A percentile compares a stretch with the other conserved stretches of the same genome.
These are phyloP conservation scores for Misgurnus mizolepis DNA, from an alignment of 2,113 vertebrate genomes.

Conservation along the genomic window DNA sequence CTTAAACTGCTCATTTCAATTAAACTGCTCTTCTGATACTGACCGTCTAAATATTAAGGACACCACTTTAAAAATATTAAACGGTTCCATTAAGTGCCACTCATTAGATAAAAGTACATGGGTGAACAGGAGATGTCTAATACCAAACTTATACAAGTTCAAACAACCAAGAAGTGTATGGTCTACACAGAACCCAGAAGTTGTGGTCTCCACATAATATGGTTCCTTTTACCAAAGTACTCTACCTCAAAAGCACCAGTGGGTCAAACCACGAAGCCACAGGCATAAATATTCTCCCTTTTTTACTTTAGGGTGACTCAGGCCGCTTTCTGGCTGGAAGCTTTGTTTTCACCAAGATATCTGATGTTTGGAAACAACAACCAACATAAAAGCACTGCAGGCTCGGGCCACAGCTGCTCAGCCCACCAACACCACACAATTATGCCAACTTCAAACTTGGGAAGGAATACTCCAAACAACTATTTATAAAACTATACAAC, in stretches of 20 bases:
- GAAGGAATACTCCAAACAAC: conserved; percentile 13
- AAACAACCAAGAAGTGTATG: background rate
- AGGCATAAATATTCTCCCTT: conserved; percentile 47
- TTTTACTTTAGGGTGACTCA: conserved; percentile 58
- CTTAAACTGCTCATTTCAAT: background rate
- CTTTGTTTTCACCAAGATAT: conserved; percentile 52
- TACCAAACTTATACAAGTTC: background rate
- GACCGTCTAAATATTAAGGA: too few relatives aligned
- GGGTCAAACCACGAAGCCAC: conserved; percentile 62
- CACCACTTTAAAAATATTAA: too few relatives aligned
- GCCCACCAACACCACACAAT: conserved; percentile 22
- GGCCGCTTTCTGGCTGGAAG: conserved; percentile 47
- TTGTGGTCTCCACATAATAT: conserved; percentile 1
- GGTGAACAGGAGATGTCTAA: too few relatives aligned
- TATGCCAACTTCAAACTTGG: conserved; percentile 22
- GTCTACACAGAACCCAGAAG: background rate
- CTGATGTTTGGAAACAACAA: conserved; percentile 56
- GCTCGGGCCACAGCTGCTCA: conserved; percentile 23
- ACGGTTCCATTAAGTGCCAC: too few relatives aligned
- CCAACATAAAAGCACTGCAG: conserved; percentile 43
- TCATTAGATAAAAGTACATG: background rate
- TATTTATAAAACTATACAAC: background rate
- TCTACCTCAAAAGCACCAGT: conserved; percentile 36
- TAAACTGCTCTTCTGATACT: too few relatives aligned
- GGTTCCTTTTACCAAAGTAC: conserved; percentile 26